Percentiles rank a stretch among this genome's conserved stretches.
Evolutionary conservation across 2,888 invertebrate genomes (phyloP).

Genomic region (Nasonovia ribisnigri): DNA sequence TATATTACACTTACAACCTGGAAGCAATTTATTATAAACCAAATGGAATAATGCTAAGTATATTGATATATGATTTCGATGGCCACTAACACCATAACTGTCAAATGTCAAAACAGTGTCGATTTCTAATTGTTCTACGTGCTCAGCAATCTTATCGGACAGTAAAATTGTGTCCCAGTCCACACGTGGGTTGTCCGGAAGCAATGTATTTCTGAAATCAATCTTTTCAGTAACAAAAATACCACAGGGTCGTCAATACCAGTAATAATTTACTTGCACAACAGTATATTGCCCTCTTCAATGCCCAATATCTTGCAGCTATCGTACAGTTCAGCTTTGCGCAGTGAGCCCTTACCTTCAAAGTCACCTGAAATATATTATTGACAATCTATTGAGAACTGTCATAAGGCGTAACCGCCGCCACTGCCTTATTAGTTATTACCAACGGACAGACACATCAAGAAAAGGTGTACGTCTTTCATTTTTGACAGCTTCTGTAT

Average conservation of each 20-base stretch:
- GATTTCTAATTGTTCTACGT: slow-evolving; percentile 81
- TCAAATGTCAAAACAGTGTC: slow-evolving; percentile 93
- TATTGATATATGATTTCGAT: slow-evolving; percentile 90
- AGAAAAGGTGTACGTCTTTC: slow-evolving; percentile 78
- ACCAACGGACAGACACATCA: slow-evolving; percentile 91
- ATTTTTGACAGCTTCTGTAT: slow-evolving; percentile 78
- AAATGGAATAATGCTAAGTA: slow-evolving; percentile 86
- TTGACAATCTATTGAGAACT: background rate
- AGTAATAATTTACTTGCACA: slow-evolving; percentile 69
- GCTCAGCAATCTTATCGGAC: slow-evolving; percentile 76
- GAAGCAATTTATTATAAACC: slow-evolving; percentile 72
- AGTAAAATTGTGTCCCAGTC: slow-evolving; percentile 82
- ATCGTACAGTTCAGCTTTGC: slow-evolving; percentile 85
- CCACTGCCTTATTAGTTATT: slow-evolving; percentile 66
- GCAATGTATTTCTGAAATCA: slow-evolving; percentile 76
- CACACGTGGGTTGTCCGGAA: slow-evolving; percentile 83
- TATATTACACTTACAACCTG: slow-evolving; percentile 68
- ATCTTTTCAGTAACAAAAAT: background rate
- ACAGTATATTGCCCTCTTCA: slow-evolving; percentile 80
- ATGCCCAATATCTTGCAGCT: slow-evolving; percentile 87
- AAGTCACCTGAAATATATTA: slow-evolving; percentile 74
- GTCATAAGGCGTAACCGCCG: background rate
- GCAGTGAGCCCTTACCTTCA: slow-evolving; percentile 75
- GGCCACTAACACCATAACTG: slow-evolving; percentile 90
- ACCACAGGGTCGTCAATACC: background rate